Base-by-base conservation (phyloP, 37 sponge, comb jelly and placozoan genomes). In the Mnemiopsis leidyi region DNA sequence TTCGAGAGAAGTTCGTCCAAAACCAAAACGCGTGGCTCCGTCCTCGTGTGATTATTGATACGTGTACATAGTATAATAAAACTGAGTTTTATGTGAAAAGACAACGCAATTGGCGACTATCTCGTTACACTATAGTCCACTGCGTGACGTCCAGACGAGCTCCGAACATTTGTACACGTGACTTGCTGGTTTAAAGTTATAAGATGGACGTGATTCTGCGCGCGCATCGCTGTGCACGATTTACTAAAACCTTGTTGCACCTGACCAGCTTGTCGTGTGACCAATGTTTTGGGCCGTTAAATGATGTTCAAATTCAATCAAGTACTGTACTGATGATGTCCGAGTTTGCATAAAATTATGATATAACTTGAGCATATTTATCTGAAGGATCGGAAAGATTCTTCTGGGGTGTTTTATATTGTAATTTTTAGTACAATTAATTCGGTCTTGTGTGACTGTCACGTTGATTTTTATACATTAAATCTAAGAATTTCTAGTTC, bases 371-470 rank as follows among this genome's bases (percentile, higher is more conserved):
- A 48, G 61, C 61, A 18, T 18, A 18, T 48, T 48, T 18, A 48
- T 18, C 61, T 48, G 61, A 48, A 48, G 61, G 61, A 48, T 48
- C 5, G 13, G 61, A 48, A 13, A 48, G 5, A 48, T 48, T 77
- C 36, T 34, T 77, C 34, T 77, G 79, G 79, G 79, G 79, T 77
- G 79, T 77, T 77, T 77, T 77, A 77, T 77, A 77, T 34, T 77
- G 36, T 32, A 16, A 77, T 77, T 77, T 77, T 34, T 77, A 77
- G 79, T 34, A 77, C 61, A 48, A 48, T 48, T 48, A 48, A 48
- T 48, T 48, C 61, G 13, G 61, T 48, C 61, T 48, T 48, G 61
- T 48, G 61, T 48, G 61, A 48, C 61, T 48, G 61, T 48, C 13
- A 13, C 13, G 13, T n/a, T 48, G 61, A 48, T 48, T 48, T 48